phyloP scores from a whole-genome alignment of 2,113 vertebrate genomes.

The Grammomys dolichurus region DNA sequence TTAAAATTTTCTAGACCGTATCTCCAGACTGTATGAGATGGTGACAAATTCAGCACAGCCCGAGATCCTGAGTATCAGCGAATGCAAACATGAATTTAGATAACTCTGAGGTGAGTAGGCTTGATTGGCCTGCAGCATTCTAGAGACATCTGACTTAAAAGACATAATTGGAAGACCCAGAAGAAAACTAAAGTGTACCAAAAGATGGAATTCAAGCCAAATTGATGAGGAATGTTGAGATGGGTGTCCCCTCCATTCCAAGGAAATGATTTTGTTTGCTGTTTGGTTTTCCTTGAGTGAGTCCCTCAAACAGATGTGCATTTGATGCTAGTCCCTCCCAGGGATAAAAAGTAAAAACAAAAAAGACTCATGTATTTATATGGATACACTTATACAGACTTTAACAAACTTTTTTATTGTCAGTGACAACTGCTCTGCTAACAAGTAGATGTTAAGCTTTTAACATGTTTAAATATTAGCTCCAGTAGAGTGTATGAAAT shows the following conservation, averaged over 20 bases:
- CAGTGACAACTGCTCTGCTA: not conserved
- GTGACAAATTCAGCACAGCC: not conserved
- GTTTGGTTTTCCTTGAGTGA: not conserved
- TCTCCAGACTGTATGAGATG: not conserved
- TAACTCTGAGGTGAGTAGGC: not conserved
- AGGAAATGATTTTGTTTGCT: not conserved
- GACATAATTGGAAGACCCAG: not conserved
- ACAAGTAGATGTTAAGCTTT: not conserved
- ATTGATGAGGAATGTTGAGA: not conserved
- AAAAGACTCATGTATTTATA: not conserved
- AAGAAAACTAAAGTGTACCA: not conserved
- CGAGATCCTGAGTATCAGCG: not conserved
- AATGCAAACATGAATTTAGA: not conserved
- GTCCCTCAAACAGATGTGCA: not conserved
- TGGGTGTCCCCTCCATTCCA: not conserved
- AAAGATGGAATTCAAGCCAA: not conserved
- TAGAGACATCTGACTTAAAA: not conserved
- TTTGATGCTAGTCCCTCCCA: not conserved
- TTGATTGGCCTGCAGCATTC: not conserved
- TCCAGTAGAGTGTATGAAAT: slow-evolving; percentile 1
- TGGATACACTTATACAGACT: not conserved
- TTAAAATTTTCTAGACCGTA: not conserved
- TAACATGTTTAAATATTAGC: not conserved
- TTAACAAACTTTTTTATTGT: not conserved
- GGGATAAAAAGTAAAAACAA: not conserved